Conservation (phyloP, 64 coral and sea anemone species). For the Stichodactyla helianthus region DNA sequence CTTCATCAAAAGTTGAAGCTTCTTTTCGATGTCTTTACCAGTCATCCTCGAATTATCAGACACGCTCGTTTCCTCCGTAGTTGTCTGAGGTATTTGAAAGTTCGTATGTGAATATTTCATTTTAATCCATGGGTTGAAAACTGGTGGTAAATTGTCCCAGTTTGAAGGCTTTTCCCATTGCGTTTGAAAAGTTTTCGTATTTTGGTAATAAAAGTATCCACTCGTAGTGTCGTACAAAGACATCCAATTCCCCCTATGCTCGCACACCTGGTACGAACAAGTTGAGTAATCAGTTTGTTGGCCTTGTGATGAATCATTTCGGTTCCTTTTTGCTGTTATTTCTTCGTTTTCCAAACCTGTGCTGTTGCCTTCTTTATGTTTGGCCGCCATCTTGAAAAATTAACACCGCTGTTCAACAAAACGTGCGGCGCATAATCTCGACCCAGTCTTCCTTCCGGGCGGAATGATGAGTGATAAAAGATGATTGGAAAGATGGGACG, state of each 20-base stretch:
- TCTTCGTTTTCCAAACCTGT: slow-evolving; percentile 1
- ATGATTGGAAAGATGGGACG: not conserved
- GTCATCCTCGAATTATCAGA: slow-evolving; percentile 13
- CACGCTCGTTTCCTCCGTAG: not conserved
- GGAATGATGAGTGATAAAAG: not conserved
- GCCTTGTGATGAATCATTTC: not conserved
- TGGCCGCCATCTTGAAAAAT: slow-evolving; percentile 56
- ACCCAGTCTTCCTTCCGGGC: not conserved
- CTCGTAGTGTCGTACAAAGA: slow-evolving; percentile 62
- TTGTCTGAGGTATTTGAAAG: not conserved
- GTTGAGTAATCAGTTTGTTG: slow-evolving; percentile 7
- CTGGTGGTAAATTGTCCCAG: slow-evolving; percentile 58
- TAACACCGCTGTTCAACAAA: not conserved
- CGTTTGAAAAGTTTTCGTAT: slow-evolving; percentile 37
- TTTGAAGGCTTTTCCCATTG: slow-evolving; percentile 74
- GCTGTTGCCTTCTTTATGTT: slow-evolving; percentile 23
- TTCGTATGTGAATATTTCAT: not conserved
- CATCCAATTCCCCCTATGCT: slow-evolving; percentile 75
- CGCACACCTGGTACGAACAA: slow-evolving; percentile 42
- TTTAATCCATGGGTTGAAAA: slow-evolving; percentile 45
- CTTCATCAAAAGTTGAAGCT: slow-evolving; percentile 38
- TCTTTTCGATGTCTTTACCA: slow-evolving; percentile 44
- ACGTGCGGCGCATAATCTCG: not conserved
- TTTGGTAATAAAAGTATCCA: slow-evolving; percentile 65
- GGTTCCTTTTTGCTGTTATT: slow-evolving; percentile 21